These are phyloP conservation scores for Phaethon lepturus DNA, from an alignment of 2,113 vertebrate species.

Conservation along the genomic window DNA sequence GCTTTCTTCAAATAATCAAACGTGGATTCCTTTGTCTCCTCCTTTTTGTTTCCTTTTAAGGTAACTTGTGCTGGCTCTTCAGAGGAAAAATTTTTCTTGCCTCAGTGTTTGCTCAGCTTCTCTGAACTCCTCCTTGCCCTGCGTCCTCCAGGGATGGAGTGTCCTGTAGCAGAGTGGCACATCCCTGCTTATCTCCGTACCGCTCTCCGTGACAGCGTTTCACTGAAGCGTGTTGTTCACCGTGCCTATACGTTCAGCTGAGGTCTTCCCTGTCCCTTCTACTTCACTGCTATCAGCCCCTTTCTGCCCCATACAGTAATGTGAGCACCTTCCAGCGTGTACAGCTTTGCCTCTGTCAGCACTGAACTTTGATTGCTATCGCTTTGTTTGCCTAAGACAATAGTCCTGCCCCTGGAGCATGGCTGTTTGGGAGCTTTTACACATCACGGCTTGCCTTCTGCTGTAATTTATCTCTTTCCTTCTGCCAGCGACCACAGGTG, in stretches of 20 bases:
- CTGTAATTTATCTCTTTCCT: background rate
- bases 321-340: background rate
- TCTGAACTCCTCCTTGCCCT: background rate
- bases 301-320: background rate
- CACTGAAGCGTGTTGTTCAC: background rate
- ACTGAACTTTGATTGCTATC: background rate
- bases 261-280: background rate
- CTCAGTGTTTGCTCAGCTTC: background rate
- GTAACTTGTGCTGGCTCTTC: background rate
- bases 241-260: background rate
- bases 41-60: constrained; percentile 6
- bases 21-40: background rate
- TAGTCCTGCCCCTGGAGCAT: rapidly evolving
- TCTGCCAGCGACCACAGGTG: background rate
- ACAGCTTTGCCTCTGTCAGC: background rate
- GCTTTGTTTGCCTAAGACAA: background rate
- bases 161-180: background rate
- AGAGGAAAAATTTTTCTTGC: background rate
- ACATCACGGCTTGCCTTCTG: background rate
- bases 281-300: background rate
- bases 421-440: background rate
- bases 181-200: background rate
- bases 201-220: background rate
- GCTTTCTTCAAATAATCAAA: background rate
- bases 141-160: background rate